phyloP scores from a whole-genome alignment of 2,797 vertebrate genomes.

The Garrulus glandarius region DNA sequence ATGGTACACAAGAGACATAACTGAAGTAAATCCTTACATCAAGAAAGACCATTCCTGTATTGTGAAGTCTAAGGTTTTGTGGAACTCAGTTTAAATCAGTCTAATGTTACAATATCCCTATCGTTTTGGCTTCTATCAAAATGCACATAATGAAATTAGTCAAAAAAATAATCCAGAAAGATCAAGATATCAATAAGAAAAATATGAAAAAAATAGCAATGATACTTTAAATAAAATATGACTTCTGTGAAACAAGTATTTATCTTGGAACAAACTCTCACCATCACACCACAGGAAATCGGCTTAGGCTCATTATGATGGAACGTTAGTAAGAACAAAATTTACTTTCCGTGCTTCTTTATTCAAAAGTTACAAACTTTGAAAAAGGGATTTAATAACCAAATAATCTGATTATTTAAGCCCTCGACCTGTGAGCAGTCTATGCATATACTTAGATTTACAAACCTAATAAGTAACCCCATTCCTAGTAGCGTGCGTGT shows the following conservation, averaged over 20 bases:
- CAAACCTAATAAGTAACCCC: not conserved
- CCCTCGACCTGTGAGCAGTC: not conserved
- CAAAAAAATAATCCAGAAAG: conserved; percentile 5
- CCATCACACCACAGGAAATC: not conserved
- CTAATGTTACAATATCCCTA: not conserved
- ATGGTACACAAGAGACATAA: not conserved
- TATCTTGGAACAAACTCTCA: not conserved
- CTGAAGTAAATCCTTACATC: conserved; percentile 13
- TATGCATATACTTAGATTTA: not conserved
- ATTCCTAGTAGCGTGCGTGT: rapidly evolving
- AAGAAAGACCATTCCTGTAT: not conserved
- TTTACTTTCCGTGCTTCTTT: not conserved
- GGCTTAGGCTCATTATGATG: not conserved
- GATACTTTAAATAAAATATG: not conserved
- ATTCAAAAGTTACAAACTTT: not conserved
- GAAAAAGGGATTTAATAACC: not conserved
- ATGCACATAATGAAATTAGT: not conserved
- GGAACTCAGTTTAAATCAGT: conserved; percentile 5
- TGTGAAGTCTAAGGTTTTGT: conserved; percentile 40
- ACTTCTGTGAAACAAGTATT: not conserved
- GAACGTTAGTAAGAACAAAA: not conserved
- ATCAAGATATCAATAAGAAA: not conserved
- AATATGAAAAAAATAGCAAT: not conserved
- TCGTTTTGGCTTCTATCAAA: not conserved
- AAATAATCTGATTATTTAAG: not conserved